Evolutionary conservation across 2,888 invertebrate genomes (phyloP).

Genomic region (Plebejus melissa): DNA sequence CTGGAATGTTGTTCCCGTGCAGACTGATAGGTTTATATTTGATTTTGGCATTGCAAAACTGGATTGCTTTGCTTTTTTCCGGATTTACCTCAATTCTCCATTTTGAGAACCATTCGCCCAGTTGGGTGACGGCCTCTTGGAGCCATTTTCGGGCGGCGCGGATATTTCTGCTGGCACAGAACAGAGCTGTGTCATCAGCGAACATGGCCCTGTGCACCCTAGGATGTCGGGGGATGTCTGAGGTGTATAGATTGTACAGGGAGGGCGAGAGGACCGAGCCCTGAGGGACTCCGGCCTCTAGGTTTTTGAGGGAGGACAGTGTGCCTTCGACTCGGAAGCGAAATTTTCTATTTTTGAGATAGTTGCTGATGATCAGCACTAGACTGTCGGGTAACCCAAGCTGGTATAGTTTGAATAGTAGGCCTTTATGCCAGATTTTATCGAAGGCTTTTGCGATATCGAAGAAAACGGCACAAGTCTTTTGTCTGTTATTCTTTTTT

Average conservation of each 20-base stretch:
- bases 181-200: slow-evolving; percentile 10
- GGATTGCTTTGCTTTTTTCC: not conserved
- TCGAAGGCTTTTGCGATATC: not conserved
- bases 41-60: not conserved
- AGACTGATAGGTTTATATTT: too few species aligned
- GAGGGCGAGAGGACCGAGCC: too few species aligned
- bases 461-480: not conserved
- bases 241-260: slow-evolving; percentile 16
- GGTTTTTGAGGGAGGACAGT: not conserved
- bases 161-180: not conserved
- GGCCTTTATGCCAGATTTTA: not conserved
- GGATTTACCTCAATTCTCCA: slow-evolving; percentile 20
- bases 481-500: not conserved
- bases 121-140: slow-evolving; percentile 15
- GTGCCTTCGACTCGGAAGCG: not conserved
- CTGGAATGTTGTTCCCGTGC: not conserved
- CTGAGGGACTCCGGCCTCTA: too few species aligned
- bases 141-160: not conserved
- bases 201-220: not conserved
- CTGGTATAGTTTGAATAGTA: not conserved
- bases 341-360: not conserved
- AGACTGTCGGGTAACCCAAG: not conserved
- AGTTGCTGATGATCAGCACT: not conserved
- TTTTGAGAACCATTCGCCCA: not conserved
- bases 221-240: not conserved